These are phyloP conservation scores for Varroa destructor DNA, from an alignment of 1,140 invertebrate genomes.

Conservation along the genomic window DNA sequence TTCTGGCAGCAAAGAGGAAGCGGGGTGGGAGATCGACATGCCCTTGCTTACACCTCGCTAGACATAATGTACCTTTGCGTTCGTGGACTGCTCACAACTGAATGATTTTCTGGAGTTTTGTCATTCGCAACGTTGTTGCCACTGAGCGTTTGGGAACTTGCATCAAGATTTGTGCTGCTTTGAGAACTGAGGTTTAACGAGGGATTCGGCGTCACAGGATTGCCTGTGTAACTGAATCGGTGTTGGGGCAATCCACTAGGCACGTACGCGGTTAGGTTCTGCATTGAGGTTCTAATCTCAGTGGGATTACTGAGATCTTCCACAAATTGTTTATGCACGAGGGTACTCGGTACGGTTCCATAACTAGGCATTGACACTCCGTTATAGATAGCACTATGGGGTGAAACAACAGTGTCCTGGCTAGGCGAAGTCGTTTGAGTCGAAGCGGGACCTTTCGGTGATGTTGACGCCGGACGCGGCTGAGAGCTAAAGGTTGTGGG, in stretches of 20 bases:
- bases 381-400: not conserved
- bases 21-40: too few species aligned
- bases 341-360: not conserved
- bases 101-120: not conserved
- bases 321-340: too few species aligned
- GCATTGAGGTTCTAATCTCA: constrained; percentile 17
- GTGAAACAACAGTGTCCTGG: not conserved
- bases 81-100: constrained; percentile 12
- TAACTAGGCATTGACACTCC: not conserved
- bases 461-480: constrained; percentile 4
- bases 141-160: not conserved
- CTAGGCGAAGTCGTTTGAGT: not conserved
- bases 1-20: too few species aligned
- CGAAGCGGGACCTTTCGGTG: not conserved
- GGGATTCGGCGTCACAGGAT: too few species aligned
- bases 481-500: not conserved
- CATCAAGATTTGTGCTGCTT: not conserved
- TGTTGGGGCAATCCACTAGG: not conserved
- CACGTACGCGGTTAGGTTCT: constrained; percentile 17
- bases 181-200: not conserved
- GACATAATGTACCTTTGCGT: constrained; percentile 15
- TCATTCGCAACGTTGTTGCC: not conserved
- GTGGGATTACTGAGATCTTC: not conserved
- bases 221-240: too few species aligned
- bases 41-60: constrained; percentile 2